A percentile compares a stretch with the other conserved stretches of the same genome.
Conservation (phyloP, 2,888 invertebrate species). For the Stenurella melanura region DNA sequence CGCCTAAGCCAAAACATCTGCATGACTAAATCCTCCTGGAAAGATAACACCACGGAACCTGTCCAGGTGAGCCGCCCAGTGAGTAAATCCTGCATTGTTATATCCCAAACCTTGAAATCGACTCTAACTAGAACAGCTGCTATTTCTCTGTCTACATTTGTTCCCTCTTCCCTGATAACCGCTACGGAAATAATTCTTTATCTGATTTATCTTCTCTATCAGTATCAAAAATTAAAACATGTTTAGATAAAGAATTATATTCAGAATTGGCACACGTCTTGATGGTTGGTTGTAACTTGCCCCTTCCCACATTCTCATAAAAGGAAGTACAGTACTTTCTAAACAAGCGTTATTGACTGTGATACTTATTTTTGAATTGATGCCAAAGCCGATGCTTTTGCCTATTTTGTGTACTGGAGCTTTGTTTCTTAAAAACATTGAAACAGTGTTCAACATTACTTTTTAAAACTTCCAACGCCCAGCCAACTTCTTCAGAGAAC, state of each 20-base stretch:
- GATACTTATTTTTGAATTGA: slow-evolving; percentile 79
- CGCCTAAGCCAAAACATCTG: slow-evolving; percentile 96
- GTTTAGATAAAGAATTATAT: slow-evolving; percentile 81
- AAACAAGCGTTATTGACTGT: slow-evolving; percentile 79
- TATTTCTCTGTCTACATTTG: slow-evolving; percentile 99
- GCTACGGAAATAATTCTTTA: slow-evolving; percentile 82
- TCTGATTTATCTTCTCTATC: slow-evolving; percentile 73
- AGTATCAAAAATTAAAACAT: slow-evolving; percentile 83
- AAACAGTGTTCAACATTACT: slow-evolving; percentile 73
- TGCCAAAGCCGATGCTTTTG: slow-evolving; percentile 79
- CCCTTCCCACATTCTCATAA: slow-evolving; percentile 95
- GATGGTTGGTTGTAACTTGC: slow-evolving; percentile 95
- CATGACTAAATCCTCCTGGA: slow-evolving; percentile 99
- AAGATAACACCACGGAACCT: slow-evolving; percentile 93
- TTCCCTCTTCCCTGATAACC: slow-evolving; percentile 96
- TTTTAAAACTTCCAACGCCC: slow-evolving; percentile 84
- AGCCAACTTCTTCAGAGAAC: slow-evolving; percentile 91
- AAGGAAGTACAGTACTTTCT: slow-evolving; percentile 78
- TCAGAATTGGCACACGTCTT: slow-evolving; percentile 87
- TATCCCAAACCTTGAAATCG: slow-evolving; percentile 94
- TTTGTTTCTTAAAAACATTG: slow-evolving; percentile 69
- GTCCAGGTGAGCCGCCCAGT: slow-evolving; percentile 83
- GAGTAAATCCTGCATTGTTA: slow-evolving; percentile 94
- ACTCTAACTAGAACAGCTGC: slow-evolving; percentile 90
- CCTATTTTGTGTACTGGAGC: slow-evolving; percentile 84